phyloP scores from a whole-genome alignment of 1,140 invertebrate genomes.

The Ylistrum balloti region DNA sequence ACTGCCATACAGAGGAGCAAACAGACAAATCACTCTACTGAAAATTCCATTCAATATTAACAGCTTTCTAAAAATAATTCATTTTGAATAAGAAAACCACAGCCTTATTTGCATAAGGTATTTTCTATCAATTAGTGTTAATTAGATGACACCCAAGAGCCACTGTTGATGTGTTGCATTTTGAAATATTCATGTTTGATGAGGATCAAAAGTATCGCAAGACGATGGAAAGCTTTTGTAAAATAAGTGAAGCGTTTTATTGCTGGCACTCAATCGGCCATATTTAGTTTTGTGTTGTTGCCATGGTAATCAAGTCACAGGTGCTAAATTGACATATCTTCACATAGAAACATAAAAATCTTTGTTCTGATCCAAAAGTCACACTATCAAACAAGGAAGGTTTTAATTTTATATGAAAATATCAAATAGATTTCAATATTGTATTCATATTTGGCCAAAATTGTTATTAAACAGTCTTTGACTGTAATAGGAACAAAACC shows the following conservation, averaged over 20 bases:
- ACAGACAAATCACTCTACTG: neutral
- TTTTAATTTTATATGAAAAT: neutral
- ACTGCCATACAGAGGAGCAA: neutral
- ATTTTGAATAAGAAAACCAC: neutral
- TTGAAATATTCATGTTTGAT: neutral
- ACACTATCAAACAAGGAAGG: no score
- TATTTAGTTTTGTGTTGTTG: neutral
- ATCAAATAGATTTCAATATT: neutral
- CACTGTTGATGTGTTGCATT: neutral
- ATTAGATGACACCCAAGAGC: neutral
- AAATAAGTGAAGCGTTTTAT: neutral
- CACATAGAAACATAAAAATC: neutral
- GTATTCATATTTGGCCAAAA: no score
- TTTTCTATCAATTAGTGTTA: neutral
- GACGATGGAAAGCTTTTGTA: neutral
- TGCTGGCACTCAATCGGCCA: neutral
- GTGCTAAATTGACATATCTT: neutral
- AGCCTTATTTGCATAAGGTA: neutral
- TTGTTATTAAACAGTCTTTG: neutral
- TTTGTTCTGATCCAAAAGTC: slow-evolving; percentile 5
- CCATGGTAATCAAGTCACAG: neutral
- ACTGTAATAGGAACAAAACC: neutral
- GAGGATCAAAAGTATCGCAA: neutral
- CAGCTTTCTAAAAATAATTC: neutral
- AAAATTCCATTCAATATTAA: neutral